Conservation (phyloP, 2,888 invertebrate genomes). For the Neocrepidodera transversa region DNA sequence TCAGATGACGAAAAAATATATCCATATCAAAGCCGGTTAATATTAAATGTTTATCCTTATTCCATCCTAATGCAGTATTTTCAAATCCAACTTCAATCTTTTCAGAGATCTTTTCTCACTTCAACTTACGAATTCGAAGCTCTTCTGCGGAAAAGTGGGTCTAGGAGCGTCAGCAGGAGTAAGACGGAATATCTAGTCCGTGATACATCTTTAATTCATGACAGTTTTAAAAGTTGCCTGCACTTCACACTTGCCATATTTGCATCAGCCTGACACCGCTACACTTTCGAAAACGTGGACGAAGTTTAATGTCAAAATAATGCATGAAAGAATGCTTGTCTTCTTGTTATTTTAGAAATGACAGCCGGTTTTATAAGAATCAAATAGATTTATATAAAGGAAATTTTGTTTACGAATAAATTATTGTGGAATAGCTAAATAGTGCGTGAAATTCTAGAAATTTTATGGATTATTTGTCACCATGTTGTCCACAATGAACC, state of each 20-base stretch:
- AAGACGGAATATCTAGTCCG: constrained; percentile 13
- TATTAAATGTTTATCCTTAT: constrained; percentile 36
- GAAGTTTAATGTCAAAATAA: constrained; percentile 1
- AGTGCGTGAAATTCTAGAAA: too few relatives aligned
- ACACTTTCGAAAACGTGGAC: constrained; percentile 25
- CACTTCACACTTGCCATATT: constrained; percentile 21
- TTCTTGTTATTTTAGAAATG: neutral
- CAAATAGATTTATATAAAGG: neutral
- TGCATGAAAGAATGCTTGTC: neutral
- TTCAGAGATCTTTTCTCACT: neutral
- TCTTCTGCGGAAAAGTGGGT: neutral
- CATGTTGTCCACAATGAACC: too few relatives aligned
- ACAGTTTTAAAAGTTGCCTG: constrained; percentile 29
- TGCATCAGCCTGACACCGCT: constrained; percentile 25
- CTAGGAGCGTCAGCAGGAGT: neutral
- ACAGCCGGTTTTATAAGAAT: neutral
- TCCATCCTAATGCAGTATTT: neutral
- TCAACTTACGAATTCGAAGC: neutral
- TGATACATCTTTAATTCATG: constrained; percentile 36
- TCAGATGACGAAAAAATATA: too few relatives aligned
- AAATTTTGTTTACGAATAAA: too few relatives aligned
- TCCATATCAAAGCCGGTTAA: too few relatives aligned
- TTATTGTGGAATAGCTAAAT: too few relatives aligned
- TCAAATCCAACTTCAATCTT: neutral
- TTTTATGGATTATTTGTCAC: too few relatives aligned